These are phyloP conservation scores for Cyanoramphus novaezelandiae DNA, from an alignment of 2,113 vertebrate species.

Conservation along the genomic window DNA sequence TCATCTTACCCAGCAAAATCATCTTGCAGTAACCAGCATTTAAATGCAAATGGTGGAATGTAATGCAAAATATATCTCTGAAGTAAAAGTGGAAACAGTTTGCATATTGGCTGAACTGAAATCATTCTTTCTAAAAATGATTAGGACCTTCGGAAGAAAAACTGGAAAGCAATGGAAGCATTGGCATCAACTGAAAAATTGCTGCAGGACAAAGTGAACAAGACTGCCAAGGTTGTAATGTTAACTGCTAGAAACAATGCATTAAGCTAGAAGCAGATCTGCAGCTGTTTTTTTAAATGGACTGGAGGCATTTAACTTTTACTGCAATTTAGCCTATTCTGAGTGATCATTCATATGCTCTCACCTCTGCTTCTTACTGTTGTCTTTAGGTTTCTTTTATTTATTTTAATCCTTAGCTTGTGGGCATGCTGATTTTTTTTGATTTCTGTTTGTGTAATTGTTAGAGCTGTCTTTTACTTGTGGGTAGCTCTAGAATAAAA, in stretches of 20 bases:
- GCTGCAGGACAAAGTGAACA: constrained; percentile 99
- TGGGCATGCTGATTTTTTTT: constrained; percentile 59
- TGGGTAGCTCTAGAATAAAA: constrained; percentile 20
- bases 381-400: constrained; percentile 36
- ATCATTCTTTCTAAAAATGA: constrained; percentile 98
- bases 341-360: constrained; percentile 51
- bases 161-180: constrained; percentile 99
- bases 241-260: constrained; percentile 80
- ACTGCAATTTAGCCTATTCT: constrained; percentile 74
- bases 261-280: constrained; percentile 84
- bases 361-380: constrained; percentile 70
- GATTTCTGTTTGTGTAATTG: constrained; percentile 50
- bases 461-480: constrained; percentile 52
- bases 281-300: constrained; percentile 76
- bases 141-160: constrained; percentile 99
- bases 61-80: constrained; percentile 67
- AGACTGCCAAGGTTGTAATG: constrained; percentile 97
- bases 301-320: constrained; percentile 72
- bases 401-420: constrained; percentile 16
- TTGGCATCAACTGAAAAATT: constrained; percentile 99
- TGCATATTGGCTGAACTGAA: constrained; percentile 91
- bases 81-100: constrained; percentile 69
- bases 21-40: constrained; percentile 75
- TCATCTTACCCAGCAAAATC: constrained; percentile 46
- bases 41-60: constrained; percentile 71